These are phyloP conservation scores for Paramormyrops hopkinsi DNA, from an alignment of 2,797 vertebrate species.

Conservation along the genomic window DNA sequence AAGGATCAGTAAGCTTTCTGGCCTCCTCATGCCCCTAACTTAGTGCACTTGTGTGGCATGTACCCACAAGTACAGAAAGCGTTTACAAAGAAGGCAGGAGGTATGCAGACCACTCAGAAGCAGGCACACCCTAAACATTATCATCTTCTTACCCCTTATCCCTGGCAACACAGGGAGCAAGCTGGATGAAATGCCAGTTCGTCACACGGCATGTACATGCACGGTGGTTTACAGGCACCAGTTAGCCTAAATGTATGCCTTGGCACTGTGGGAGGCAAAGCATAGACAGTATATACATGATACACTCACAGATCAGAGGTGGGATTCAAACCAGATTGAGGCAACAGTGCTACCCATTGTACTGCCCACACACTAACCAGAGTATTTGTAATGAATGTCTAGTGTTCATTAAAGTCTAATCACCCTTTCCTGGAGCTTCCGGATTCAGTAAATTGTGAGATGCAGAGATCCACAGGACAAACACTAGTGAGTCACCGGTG, in stretches of 20 bases:
- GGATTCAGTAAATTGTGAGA: not conserved
- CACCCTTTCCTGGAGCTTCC: not conserved
- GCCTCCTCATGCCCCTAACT: not conserved
- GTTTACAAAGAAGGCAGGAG: not conserved
- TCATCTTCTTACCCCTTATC: not conserved
- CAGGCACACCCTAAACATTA: not conserved
- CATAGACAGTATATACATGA: not conserved
- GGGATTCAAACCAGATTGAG: not conserved
- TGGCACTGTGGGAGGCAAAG: not conserved
- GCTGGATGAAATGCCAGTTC: not conserved
- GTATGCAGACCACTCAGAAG: not conserved
- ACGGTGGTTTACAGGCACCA: not conserved
- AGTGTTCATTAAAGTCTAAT: not conserved
- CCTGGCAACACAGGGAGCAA: not conserved
- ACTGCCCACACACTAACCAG: not conserved
- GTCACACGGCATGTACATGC: not conserved
- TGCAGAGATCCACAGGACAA: not conserved
- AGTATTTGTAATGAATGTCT: not conserved
- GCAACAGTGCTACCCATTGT: not conserved
- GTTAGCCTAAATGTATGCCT: not conserved
- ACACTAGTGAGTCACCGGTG: not conserved
- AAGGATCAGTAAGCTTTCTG: not conserved
- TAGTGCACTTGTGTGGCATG: not conserved
- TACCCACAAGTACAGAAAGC: not conserved
- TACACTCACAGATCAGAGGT: not conserved